These are phyloP conservation scores for Porites cylindrica DNA, from an alignment of 92 coral and sea anemone genomes.

Conservation along the genomic window DNA sequence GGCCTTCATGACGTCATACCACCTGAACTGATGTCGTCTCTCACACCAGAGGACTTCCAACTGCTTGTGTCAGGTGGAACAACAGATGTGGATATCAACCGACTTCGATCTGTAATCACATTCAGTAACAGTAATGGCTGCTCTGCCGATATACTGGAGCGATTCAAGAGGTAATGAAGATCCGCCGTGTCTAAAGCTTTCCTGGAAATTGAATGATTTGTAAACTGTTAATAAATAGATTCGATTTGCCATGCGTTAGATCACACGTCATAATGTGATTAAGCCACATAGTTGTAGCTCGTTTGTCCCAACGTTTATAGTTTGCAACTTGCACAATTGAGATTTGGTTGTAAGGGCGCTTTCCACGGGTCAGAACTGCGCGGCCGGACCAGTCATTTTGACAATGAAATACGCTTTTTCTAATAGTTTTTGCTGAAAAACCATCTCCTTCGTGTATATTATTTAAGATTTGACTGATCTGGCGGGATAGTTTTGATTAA, in stretches of 20 bases:
- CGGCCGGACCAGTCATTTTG: no score
- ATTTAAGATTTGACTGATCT: no score
- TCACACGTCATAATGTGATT: no score
- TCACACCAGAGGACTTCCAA: slow-evolving; percentile 96
- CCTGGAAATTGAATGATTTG: not conserved
- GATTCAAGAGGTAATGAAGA: slow-evolving; percentile 77
- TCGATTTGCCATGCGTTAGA: not conserved
- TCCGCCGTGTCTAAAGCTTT: not conserved
- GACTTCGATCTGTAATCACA: slow-evolving; percentile 81
- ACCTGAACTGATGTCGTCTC: slow-evolving; percentile 70
- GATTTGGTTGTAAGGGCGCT: no score
- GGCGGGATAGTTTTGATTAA: no score
- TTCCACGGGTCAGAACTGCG: no score
- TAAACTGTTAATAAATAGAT: not conserved
- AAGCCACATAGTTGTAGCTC: no score
- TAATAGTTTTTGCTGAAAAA: no score
- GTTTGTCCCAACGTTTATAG: no score
- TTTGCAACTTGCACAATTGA: no score
- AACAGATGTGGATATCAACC: slow-evolving; percentile 89
- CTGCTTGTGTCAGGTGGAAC: slow-evolving; percentile 89
- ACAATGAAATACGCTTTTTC: no score
- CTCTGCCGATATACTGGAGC: slow-evolving; percentile 85
- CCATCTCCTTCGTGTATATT: no score
- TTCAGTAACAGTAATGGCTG: slow-evolving; percentile 95
- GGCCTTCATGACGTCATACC: slow-evolving; percentile 93